Conservation (phyloP, 2,888 invertebrate genomes). For the Drosophila aldrichi region DNA sequence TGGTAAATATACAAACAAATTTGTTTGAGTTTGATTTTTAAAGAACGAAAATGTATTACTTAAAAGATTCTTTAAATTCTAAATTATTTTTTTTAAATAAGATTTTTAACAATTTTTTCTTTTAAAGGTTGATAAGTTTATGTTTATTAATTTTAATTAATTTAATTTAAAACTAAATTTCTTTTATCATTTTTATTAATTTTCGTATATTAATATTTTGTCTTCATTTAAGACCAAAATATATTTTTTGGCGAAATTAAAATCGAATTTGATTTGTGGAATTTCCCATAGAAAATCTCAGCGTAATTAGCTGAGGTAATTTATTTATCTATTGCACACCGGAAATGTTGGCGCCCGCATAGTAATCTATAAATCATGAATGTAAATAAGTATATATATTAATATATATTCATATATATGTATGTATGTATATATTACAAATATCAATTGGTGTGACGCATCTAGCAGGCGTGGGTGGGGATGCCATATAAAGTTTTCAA, state of each 20-base stretch:
- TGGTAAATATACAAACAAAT: too few species aligned
- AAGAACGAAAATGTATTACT: too few species aligned
- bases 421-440: background rate
- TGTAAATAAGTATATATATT: background rate
- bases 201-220: too few species aligned
- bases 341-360: conserved; percentile 23
- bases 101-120: too few species aligned
- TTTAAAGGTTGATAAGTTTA: too few species aligned
- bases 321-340: conserved; percentile 42
- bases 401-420: background rate
- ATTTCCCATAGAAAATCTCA: conserved; percentile 21
- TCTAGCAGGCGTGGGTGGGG: conserved; percentile 8
- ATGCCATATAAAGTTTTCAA: background rate
- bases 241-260: background rate
- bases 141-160: too few species aligned
- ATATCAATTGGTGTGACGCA: conserved; percentile 31
- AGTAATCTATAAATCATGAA: background rate
- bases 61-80: too few species aligned
- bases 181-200: too few species aligned
- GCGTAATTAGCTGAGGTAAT: conserved; percentile 44
- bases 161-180: too few species aligned
- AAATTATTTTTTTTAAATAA: too few species aligned
- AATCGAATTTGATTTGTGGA: background rate
- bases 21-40: too few species aligned
- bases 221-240: too few species aligned